phyloP scores from a whole-genome alignment of 2,797 vertebrate species.

The Gambelia wislizenii region DNA sequence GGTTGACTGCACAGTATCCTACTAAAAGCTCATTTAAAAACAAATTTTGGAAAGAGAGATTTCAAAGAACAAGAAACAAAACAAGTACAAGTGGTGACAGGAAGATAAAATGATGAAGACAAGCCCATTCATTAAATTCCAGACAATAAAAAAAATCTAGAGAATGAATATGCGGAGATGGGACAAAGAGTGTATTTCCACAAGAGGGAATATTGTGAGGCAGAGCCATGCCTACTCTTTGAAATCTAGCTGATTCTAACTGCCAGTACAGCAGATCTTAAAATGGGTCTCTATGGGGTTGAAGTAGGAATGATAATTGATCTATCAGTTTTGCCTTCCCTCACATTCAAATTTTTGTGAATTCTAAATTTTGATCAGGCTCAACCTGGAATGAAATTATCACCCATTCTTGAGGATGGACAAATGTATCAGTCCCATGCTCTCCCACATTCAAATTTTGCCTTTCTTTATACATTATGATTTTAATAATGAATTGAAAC shows the following conservation, averaged over 20 bases:
- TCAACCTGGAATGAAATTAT: not conserved
- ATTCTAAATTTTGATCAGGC: not conserved
- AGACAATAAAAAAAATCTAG: not conserved
- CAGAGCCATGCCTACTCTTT: not conserved
- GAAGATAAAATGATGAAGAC: slow-evolving; percentile 49
- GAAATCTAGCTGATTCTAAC: not conserved
- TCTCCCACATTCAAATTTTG: too few relatives aligned
- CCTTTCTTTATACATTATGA: too few relatives aligned
- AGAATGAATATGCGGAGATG: not conserved
- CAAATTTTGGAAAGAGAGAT: slow-evolving; percentile 34
- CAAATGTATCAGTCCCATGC: too few relatives aligned
- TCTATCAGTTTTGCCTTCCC: not conserved
- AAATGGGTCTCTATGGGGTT: not conserved
- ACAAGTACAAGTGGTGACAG: slow-evolving; percentile 13
- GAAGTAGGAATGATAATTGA: not conserved
- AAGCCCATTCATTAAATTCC: slow-evolving; percentile 43
- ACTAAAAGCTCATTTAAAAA: slow-evolving; percentile 43
- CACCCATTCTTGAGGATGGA: not conserved
- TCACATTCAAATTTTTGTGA: not conserved
- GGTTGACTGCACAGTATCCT: slow-evolving; percentile 38
- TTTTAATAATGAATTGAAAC: too few relatives aligned
- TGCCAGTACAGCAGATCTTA: not conserved
- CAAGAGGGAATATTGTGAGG: not conserved
- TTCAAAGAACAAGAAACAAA: not conserved
- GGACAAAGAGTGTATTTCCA: not conserved